Evolutionary conservation across 2,113 vertebrate species (phyloP).

Genomic region (Myrmecophaga tridactyla): DNA sequence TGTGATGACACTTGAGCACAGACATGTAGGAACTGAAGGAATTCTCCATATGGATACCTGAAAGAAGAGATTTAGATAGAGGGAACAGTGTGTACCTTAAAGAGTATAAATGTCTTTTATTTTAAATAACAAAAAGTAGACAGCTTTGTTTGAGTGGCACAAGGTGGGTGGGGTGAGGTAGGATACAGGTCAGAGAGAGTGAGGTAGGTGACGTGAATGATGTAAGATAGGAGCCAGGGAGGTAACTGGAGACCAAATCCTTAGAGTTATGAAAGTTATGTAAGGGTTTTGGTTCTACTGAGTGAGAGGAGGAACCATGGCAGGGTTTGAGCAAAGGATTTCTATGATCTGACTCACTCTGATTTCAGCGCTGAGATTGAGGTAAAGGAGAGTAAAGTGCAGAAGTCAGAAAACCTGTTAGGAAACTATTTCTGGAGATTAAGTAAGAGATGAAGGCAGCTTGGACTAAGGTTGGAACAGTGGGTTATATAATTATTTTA

Average conservation of each 20-base stretch:
- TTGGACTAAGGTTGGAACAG: neutral
- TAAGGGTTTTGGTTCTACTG: neutral
- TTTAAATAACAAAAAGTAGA: neutral
- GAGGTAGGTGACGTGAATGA: too few relatives aligned
- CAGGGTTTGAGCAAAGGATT: neutral
- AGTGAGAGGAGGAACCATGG: neutral
- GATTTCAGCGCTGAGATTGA: neutral
- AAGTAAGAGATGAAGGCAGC: neutral
- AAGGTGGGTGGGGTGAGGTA: neutral
- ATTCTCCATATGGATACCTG: neutral
- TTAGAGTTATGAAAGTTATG: neutral
- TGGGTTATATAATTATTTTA: neutral
- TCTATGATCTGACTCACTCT: neutral
- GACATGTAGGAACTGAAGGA: neutral
- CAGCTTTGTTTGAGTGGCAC: neutral
- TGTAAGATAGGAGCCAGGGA: neutral
- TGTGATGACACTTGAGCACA: neutral
- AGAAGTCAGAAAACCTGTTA: neutral
- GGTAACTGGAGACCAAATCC: fast-evolving
- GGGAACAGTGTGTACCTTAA: neutral
- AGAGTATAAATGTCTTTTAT: neutral
- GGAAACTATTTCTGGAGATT: neutral
- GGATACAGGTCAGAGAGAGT: too few relatives aligned
- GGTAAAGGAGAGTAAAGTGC: neutral
- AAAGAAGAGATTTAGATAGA: neutral